Base-by-base conservation (phyloP, 2,113 vertebrate species). In the Xiphophorus maculatus region DNA sequence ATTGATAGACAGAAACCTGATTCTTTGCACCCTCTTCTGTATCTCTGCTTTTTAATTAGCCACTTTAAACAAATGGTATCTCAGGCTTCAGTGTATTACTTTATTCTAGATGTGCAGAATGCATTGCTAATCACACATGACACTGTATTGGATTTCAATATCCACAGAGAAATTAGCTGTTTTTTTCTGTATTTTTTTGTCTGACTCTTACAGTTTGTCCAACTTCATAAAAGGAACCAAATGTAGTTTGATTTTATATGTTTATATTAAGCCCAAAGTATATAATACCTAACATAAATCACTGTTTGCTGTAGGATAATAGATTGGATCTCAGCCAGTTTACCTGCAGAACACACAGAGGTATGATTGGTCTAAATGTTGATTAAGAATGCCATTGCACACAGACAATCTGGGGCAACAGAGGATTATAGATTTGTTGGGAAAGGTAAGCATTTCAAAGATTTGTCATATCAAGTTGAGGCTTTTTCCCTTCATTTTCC, bases 361-460 rank as follows among this genome's bases (percentile, higher is more conserved):
- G 71, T 71, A 11, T 35, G 54, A 72, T 44, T 70, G 78, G 77
- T 83, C 77, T 74, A 75, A 88, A 73, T 71, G 73, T 80, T 37
- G 35, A 37, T 37, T 79, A 58, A 60, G 70, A 85, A 73, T 79
- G 69, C 74, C 32, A 44, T 73, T 77, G 71, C 80, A 68, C 51
- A 32, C 82, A 82, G 42, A 83, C 81, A 83, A 87, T 87, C 77
- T 90, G 84, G 87, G 84, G 64, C 88, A 90, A 76, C 63, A 74
- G 77, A 83, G 85, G 85, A 91, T 86, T 91, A 89, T 19, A 87
- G 83, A 83, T 88, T 87, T 85, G 90, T 82, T 65, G 69, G 81
- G 66, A 83, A 90, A 91, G 85, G 89, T 90, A 86, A 88, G 85
- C 84, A 79, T 86, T 87, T 90, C 71, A 87, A 86, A 91, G 88